A percentile compares a stretch with the other conserved stretches of the same genome.
Conservation (phyloP, 2,113 vertebrate species). For the Coturnix japonica region DNA sequence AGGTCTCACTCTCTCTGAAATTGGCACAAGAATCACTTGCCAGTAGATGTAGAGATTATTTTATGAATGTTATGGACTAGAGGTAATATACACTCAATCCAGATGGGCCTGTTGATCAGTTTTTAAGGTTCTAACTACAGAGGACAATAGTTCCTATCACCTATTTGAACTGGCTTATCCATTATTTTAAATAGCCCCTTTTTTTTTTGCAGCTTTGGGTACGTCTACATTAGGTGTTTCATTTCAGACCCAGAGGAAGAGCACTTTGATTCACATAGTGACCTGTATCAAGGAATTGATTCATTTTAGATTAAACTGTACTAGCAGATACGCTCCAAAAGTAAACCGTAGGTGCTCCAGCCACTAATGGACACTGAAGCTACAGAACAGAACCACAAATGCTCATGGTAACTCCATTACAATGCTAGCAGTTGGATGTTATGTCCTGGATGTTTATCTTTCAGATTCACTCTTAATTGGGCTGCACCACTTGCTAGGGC, state of each 20-base stretch:
- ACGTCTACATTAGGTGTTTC: rapidly evolving
- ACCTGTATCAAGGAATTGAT: not conserved
- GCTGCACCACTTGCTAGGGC: not conserved
- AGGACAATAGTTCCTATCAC: not conserved
- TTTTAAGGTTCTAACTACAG: not conserved
- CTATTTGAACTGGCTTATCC: not conserved
- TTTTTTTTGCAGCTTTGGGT: not conserved
- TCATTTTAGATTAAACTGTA: not conserved
- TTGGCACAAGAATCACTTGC: not conserved
- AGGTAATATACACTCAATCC: not conserved
- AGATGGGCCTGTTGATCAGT: not conserved
- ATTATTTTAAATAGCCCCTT: not conserved
- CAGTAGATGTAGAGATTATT: not conserved
- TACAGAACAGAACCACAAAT: not conserved
- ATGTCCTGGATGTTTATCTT: not conserved
- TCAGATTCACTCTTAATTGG: not conserved
- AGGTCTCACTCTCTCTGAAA: not conserved
- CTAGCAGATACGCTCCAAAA: not conserved
- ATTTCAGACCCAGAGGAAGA: not conserved
- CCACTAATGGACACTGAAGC: not conserved
- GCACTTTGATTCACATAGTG: not conserved
- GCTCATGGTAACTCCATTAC: not conserved
- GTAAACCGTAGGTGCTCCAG: constrained; percentile 1
- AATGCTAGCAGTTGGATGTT: not conserved
- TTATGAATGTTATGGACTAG: not conserved